These are phyloP conservation scores for Sebastolobus alascanus DNA, from an alignment of 2,797 vertebrate species.

Conservation along the genomic window DNA sequence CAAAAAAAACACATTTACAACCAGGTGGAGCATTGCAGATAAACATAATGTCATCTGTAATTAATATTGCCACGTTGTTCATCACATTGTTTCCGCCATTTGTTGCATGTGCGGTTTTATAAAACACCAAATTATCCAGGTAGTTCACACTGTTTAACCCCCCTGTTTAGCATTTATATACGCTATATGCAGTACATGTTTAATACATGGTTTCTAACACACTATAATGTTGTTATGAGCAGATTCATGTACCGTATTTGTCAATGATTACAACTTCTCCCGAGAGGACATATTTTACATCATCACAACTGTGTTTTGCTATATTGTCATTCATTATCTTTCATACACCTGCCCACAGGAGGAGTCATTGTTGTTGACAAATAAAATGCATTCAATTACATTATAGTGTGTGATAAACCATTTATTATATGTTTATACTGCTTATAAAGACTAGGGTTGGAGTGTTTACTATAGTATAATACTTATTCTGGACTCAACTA, in stretches of 20 bases:
- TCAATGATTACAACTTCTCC: neutral
- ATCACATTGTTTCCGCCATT: neutral
- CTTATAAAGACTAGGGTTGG: neutral
- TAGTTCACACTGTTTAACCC: neutral
- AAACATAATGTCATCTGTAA: neutral
- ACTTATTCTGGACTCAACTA: neutral
- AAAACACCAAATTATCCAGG: neutral
- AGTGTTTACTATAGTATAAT: neutral
- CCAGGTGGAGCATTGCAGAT: neutral
- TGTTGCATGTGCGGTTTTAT: neutral
- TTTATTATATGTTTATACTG: neutral
- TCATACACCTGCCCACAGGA: neutral
- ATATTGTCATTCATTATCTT: neutral
- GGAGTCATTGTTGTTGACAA: neutral
- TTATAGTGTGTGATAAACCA: neutral
- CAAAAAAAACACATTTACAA: constrained; percentile 7
- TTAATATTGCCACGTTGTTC: neutral
- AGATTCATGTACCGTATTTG: neutral
- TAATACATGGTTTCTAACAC: neutral
- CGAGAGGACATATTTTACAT: neutral
- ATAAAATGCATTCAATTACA: neutral
- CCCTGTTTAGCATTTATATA: neutral
- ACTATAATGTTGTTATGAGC: neutral
- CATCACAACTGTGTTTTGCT: neutral
- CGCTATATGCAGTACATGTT: neutral